phyloP scores from a whole-genome alignment of 1,140 invertebrate species.

The Amphibalanus amphitrite region DNA sequence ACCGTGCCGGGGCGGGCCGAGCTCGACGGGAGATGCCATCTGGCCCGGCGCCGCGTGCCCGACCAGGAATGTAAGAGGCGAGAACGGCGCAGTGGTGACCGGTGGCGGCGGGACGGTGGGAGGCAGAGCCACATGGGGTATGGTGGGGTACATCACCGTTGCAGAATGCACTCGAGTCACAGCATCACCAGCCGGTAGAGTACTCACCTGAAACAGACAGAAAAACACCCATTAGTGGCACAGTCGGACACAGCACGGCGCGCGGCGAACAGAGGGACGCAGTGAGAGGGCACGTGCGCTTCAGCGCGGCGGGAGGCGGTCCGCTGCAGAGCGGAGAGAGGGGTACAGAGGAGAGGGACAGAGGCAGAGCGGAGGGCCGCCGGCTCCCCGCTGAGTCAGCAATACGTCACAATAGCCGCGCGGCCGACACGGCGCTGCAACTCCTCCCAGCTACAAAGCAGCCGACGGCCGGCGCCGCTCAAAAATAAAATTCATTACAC shows the following conservation, averaged over 20 bases:
- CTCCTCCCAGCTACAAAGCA: not conserved
- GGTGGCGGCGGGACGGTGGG: too few species aligned
- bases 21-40: too few species aligned
- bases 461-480: not conserved
- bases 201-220: not conserved
- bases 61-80: too few species aligned
- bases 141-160: not conserved
- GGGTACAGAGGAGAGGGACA: too few species aligned
- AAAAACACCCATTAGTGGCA: not conserved
- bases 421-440: not conserved
- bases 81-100: too few species aligned
- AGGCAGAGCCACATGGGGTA: too few species aligned
- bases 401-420: not conserved
- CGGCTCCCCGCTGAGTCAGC: not conserved
- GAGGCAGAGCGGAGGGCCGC: too few species aligned
- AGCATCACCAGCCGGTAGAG: not conserved
- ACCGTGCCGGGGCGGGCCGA: too few species aligned
- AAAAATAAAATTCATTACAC: not conserved
- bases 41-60: too few species aligned
- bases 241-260: not conserved
- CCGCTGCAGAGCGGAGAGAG: too few species aligned
- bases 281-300: not conserved
- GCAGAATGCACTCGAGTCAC: not conserved
- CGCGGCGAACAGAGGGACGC: not conserved
- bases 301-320: not conserved